phyloP scores from a whole-genome alignment of 2,113 vertebrate genomes.

The Rhinolophus ferrumequinum region DNA sequence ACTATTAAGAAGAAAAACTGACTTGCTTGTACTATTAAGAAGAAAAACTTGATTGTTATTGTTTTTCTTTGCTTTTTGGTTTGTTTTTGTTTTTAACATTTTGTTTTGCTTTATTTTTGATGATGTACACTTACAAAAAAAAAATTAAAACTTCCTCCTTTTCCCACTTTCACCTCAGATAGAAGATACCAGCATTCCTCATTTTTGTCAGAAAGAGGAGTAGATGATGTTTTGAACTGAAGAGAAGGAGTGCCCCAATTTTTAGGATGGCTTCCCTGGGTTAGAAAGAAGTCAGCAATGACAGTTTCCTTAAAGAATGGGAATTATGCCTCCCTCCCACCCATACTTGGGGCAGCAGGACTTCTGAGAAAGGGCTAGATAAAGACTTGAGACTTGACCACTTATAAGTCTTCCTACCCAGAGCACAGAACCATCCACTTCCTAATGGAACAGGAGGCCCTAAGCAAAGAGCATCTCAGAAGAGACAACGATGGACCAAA shows the following conservation, averaged over 20 bases:
- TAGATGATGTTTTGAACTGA: background rate
- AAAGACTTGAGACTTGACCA: background rate
- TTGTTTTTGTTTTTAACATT: background rate
- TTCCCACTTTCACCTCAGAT: background rate
- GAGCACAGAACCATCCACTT: background rate
- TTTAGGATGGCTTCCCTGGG: background rate
- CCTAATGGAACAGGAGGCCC: background rate
- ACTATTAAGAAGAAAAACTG: background rate
- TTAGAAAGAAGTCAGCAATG: background rate
- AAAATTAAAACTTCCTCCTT: background rate
- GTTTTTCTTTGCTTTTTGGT: background rate
- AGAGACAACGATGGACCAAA: background rate
- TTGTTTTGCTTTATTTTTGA: background rate
- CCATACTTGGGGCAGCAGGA: background rate
- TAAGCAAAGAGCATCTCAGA: background rate
- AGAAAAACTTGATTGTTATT: background rate
- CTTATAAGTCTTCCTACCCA: background rate
- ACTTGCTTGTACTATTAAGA: background rate
- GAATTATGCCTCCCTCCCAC: background rate
- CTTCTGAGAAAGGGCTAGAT: background rate
- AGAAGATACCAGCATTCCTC: background rate
- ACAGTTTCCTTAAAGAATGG: background rate
- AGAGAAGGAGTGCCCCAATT: background rate
- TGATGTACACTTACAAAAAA: background rate
- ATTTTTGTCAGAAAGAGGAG: background rate